Evolutionary conservation across 2,888 invertebrate species (phyloP).

Genomic region (Caenorhabditis sulstoni): DNA sequence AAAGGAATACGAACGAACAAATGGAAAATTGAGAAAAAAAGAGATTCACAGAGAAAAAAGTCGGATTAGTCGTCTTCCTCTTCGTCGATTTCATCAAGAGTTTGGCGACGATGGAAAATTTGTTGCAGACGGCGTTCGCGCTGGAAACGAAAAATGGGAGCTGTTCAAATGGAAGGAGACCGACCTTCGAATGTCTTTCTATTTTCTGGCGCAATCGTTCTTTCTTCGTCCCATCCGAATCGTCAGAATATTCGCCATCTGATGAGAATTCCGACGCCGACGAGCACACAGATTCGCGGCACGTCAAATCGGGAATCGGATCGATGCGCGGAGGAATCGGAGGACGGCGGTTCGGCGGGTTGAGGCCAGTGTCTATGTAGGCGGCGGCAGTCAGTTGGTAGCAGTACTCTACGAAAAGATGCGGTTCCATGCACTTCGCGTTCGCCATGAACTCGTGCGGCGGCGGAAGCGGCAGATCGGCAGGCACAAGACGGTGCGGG

Average conservation of each 20-base stretch:
- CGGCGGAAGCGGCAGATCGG: constrained; percentile 47
- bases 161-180: not conserved
- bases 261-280: constrained; percentile 58
- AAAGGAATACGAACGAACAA: not conserved
- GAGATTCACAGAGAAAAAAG: too few relatives aligned
- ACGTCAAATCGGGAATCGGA: constrained; percentile 28
- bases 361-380: constrained; percentile 53
- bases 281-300: constrained; percentile 44
- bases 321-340: constrained; percentile 56
- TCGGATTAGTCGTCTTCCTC: constrained; percentile 26
- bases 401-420: constrained; percentile 58
- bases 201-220: constrained; percentile 44
- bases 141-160: not conserved
- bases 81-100: constrained; percentile 39
- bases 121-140: constrained; percentile 43
- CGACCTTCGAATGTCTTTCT: constrained; percentile 40
- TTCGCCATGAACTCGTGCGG: constrained; percentile 59
- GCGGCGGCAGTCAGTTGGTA: constrained; percentile 59
- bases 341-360: constrained; percentile 50
- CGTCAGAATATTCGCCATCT: constrained; percentile 59
- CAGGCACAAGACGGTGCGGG: constrained; percentile 22
- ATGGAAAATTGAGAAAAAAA: not conserved
- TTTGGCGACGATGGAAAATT: constrained; percentile 40
- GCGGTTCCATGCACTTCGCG: constrained; percentile 58
- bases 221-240: constrained; percentile 47